phyloP scores from a whole-genome alignment of 2,113 vertebrate species.

The Labrus mixtus region DNA sequence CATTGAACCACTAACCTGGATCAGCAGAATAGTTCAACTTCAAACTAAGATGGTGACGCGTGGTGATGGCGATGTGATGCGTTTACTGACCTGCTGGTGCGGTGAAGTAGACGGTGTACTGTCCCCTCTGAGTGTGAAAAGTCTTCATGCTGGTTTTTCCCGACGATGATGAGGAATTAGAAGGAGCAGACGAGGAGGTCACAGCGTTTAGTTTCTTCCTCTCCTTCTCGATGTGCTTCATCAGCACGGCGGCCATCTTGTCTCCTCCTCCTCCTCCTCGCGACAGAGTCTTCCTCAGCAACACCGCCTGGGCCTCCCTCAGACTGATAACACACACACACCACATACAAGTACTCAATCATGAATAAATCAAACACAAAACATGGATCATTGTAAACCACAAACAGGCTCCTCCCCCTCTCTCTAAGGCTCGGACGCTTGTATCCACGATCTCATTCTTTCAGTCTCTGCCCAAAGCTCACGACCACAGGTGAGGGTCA shows the following conservation, averaged over 20 bases:
- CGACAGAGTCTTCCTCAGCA: slow-evolving; percentile 77
- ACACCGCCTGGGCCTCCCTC: slow-evolving; percentile 80
- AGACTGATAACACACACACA: slow-evolving; percentile 63
- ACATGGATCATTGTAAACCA: no score
- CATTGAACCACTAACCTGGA: no score
- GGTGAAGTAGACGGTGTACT: slow-evolving; percentile 56
- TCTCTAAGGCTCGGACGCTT: no score
- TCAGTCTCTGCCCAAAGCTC: no score
- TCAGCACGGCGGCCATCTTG: slow-evolving; percentile 79
- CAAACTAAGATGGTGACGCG: no score
- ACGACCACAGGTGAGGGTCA: no score
- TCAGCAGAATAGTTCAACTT: no score
- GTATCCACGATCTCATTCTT: no score
- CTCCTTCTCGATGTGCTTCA: slow-evolving; percentile 81
- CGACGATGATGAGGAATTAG: background rate
- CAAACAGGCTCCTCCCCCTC: no score
- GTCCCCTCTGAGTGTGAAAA: slow-evolving; percentile 72
- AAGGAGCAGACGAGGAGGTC: slow-evolving; percentile 12
- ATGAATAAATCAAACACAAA: no score
- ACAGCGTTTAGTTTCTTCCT: slow-evolving; percentile 54
- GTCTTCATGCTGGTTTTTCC: slow-evolving; percentile 49
- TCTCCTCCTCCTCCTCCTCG: slow-evolving; percentile 70
- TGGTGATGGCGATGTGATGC: no score
- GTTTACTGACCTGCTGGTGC: slow-evolving; percentile 52
- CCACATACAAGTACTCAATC: no score